Conservation (phyloP, 1,140 invertebrate species). For the Bombyx mandarina region DNA sequence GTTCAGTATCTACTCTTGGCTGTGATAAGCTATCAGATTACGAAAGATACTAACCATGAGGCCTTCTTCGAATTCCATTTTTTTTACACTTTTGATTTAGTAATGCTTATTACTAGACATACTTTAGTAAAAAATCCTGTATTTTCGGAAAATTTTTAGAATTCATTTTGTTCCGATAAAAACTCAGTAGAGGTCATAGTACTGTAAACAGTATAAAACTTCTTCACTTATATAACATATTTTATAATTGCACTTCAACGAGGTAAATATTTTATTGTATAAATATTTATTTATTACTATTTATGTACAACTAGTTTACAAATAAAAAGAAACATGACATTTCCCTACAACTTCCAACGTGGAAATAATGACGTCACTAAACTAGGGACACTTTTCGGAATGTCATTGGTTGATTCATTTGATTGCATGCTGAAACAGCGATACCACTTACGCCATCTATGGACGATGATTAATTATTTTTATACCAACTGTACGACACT, state of each 20-base stretch:
- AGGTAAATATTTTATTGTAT: constrained; percentile 18
- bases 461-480: not conserved
- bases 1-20: constrained; percentile 12
- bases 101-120: constrained; percentile 36
- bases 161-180: constrained; percentile 41
- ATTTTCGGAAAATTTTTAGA: constrained; percentile 50
- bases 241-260: constrained; percentile 13
- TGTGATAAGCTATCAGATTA: constrained; percentile 48
- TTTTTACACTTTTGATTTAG: constrained; percentile 30
- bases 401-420: constrained; percentile 44
- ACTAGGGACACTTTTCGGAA: constrained; percentile 49
- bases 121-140: constrained; percentile 46
- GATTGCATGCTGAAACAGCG: constrained; percentile 31
- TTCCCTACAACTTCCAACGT: constrained; percentile 64
- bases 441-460: constrained; percentile 34
- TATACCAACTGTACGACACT: not conserved
- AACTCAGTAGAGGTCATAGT: constrained; percentile 25
- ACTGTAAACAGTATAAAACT: constrained; percentile 7
- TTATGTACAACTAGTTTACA: constrained; percentile 35
- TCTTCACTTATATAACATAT: constrained; percentile 1
- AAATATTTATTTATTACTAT: constrained; percentile 15
- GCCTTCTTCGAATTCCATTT: constrained; percentile 51
- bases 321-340: constrained; percentile 57
- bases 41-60: constrained; percentile 49
- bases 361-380: constrained; percentile 70